Evolutionary conservation across 1,140 invertebrate genomes (phyloP).

Genomic region (Monochamus saltuarius): DNA sequence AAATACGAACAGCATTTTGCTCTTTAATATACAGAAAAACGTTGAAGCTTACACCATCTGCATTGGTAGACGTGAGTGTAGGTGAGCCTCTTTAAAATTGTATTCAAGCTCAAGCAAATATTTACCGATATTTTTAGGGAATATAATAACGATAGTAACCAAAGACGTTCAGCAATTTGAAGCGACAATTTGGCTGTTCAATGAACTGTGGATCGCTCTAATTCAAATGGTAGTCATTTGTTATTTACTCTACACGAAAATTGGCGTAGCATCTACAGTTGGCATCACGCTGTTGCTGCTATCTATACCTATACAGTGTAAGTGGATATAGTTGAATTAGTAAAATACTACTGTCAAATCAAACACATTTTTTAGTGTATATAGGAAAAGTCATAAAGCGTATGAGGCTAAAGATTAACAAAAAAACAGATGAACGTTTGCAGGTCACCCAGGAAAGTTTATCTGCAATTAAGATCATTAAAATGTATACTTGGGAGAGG

Average conservation of each 20-base stretch:
- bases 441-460: slow-evolving; percentile 84
- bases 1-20: slow-evolving; percentile 75
- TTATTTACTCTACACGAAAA: slow-evolving; percentile 73
- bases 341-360: not conserved
- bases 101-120: slow-evolving; percentile 1
- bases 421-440: slow-evolving; percentile 71
- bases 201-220: slow-evolving; percentile 80
- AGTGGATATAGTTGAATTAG: slow-evolving; percentile 13
- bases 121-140: slow-evolving; percentile 51
- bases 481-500: slow-evolving; percentile 88
- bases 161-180: slow-evolving; percentile 83
- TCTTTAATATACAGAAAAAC: slow-evolving; percentile 82
- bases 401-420: slow-evolving; percentile 27
- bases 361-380: slow-evolving; percentile 30
- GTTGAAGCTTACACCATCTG: slow-evolving; percentile 66
- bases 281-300: slow-evolving; percentile 77
- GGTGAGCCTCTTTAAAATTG: slow-evolving; percentile 59
- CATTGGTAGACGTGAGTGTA: slow-evolving; percentile 68
- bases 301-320: slow-evolving; percentile 82
- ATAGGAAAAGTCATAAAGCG: slow-evolving; percentile 32
- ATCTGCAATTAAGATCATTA: slow-evolving; percentile 75
- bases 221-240: slow-evolving; percentile 74
- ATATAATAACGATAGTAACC: slow-evolving; percentile 89
- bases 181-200: slow-evolving; percentile 65
- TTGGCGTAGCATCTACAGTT: slow-evolving; percentile 72